phyloP scores from a whole-genome alignment of 2,113 vertebrate species.

The Emydura subglobosa region DNA sequence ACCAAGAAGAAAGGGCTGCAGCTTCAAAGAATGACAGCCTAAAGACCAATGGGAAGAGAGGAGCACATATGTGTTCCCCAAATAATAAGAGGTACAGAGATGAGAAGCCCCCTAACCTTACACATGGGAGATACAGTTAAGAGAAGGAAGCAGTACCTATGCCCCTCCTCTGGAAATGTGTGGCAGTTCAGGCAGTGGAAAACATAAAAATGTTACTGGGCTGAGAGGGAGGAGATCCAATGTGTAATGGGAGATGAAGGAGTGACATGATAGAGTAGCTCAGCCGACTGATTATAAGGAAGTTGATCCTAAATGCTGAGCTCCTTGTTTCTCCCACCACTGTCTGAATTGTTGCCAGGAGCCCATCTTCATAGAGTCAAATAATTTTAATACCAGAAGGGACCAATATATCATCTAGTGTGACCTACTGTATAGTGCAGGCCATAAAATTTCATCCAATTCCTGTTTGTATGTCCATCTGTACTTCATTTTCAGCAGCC shows the following conservation, averaged over 20 bases:
- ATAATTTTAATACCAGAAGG: neutral
- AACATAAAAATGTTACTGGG: neutral
- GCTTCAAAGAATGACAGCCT: neutral
- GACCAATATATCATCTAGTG: neutral
- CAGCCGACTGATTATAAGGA: neutral
- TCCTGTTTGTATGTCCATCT: neutral
- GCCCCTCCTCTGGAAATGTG: neutral
- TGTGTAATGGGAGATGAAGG: neutral
- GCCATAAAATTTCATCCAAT: neutral
- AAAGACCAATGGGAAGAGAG: neutral
- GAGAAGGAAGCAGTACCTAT: neutral
- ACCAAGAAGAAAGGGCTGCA: neutral
- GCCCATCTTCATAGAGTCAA: neutral
- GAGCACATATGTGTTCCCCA: neutral
- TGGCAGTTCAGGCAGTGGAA: neutral
- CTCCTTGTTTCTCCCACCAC: neutral
- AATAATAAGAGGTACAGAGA: neutral
- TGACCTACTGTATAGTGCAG: neutral
- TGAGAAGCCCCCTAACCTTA: neutral
- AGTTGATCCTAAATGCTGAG: neutral
- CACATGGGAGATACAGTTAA: neutral
- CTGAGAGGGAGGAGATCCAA: neutral
- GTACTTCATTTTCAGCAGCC: neutral
- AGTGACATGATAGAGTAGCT: neutral
- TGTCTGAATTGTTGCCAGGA: neutral